phyloP scores from a whole-genome alignment of 2,113 vertebrate genomes.

The Pimephales promelas region DNA sequence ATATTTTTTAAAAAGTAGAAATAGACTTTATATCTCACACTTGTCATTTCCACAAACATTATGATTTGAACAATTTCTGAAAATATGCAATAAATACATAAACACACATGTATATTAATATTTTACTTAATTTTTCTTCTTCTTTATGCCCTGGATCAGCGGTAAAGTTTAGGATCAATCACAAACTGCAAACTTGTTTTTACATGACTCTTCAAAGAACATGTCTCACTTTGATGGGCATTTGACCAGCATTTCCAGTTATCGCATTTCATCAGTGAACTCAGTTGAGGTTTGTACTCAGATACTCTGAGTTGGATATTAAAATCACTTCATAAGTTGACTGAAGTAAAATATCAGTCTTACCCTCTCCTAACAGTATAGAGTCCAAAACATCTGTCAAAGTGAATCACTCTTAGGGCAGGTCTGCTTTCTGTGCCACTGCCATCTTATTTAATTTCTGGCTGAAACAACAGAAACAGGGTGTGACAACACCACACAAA shows the following conservation, averaged over 20 bases:
- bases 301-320: not conserved
- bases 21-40: not conserved
- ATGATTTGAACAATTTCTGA: not conserved
- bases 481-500: conserved; percentile 24
- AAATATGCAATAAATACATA: not conserved
- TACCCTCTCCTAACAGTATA: not conserved
- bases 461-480: conserved; percentile 20
- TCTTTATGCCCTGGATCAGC: not conserved
- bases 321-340: not conserved
- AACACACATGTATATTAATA: not conserved
- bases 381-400: conserved; percentile 21
- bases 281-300: not conserved
- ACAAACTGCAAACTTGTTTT: not conserved
- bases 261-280: not conserved
- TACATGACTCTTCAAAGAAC: not conserved
- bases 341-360: not conserved
- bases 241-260: not conserved
- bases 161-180: not conserved
- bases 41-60: not conserved
- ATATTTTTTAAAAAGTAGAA: not conserved
- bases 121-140: not conserved
- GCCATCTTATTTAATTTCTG: conserved; percentile 26
- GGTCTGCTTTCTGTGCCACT: not conserved
- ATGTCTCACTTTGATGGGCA: not conserved
- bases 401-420: conserved; percentile 16